phyloP scores from a whole-genome alignment of 2,797 vertebrate species.

The Orientallactaga sibirica region DNA sequence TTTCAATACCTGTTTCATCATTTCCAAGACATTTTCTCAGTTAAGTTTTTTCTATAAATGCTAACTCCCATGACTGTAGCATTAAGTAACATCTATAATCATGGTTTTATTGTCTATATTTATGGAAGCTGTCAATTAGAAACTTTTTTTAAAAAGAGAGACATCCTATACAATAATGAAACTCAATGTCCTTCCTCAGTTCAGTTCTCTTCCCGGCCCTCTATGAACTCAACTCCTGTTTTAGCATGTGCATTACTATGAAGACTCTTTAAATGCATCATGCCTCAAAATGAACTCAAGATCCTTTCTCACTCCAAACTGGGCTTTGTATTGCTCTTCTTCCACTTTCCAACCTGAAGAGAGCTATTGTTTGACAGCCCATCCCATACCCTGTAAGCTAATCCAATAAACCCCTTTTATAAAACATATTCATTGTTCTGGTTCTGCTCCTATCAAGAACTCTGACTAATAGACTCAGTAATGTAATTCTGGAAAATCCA shows the following conservation, averaged over 20 bases:
- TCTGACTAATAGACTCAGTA: not conserved
- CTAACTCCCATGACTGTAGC: not conserved
- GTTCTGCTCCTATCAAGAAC: no score
- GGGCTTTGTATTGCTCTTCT: not conserved
- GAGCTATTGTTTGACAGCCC: no score
- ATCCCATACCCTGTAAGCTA: no score
- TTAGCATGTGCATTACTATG: not conserved
- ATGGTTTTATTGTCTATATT: no score
- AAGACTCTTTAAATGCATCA: conserved; percentile 1
- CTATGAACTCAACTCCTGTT: not conserved
- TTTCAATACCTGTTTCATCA: not conserved
- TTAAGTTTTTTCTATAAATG: not conserved
- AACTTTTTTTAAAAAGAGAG: not conserved
- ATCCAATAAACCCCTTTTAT: no score
- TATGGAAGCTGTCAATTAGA: no score
- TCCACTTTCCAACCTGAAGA: no score
- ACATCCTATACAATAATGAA: not conserved
- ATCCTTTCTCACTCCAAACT: not conserved
- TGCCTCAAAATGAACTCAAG: not conserved
- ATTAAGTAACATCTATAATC: not conserved
- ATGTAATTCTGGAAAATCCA: not conserved
- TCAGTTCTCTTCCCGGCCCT: not conserved
- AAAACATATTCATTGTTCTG: no score
- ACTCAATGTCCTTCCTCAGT: not conserved
- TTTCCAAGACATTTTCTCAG: not conserved